These are phyloP conservation scores for Grallaria varia DNA, from an alignment of 2,113 vertebrate genomes.

Conservation along the genomic window DNA sequence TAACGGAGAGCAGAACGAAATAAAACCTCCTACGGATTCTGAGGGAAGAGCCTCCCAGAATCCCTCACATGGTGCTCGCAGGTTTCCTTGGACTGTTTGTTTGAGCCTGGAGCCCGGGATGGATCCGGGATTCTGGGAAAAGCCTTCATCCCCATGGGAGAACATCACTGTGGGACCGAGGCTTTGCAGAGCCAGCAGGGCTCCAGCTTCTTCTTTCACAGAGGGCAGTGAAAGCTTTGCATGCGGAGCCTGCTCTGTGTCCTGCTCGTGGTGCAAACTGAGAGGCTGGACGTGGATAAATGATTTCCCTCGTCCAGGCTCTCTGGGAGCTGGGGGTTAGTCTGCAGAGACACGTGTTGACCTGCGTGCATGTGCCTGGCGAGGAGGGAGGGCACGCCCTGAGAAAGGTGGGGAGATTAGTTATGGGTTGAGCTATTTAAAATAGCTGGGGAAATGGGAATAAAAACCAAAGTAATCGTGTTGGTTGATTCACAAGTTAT, in stretches of 20 bases:
- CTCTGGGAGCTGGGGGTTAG: neutral
- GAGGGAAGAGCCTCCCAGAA: neutral
- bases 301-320: neutral
- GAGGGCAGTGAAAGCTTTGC: neutral
- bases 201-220: neutral
- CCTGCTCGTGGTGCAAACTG: neutral
- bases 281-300: neutral
- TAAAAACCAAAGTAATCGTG: fast-evolving
- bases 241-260: neutral
- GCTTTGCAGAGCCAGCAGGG: neutral
- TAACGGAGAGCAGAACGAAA: slow-evolving; percentile 33
- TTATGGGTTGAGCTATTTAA: neutral
- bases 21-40: slow-evolving; percentile 21
- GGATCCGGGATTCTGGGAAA: neutral
- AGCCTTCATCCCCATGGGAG: neutral
- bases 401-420: neutral
- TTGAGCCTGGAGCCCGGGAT: neutral
- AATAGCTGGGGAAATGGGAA: neutral
- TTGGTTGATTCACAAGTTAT: neutral
- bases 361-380: neutral
- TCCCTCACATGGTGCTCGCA: neutral
- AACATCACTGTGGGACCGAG: neutral
- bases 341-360: fast-evolving
- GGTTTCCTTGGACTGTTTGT: neutral
- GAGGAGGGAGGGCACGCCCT: neutral